Evolutionary conservation across 2,113 vertebrate species (phyloP).

Genomic region (Rhinopithecus roxellana): DNA sequence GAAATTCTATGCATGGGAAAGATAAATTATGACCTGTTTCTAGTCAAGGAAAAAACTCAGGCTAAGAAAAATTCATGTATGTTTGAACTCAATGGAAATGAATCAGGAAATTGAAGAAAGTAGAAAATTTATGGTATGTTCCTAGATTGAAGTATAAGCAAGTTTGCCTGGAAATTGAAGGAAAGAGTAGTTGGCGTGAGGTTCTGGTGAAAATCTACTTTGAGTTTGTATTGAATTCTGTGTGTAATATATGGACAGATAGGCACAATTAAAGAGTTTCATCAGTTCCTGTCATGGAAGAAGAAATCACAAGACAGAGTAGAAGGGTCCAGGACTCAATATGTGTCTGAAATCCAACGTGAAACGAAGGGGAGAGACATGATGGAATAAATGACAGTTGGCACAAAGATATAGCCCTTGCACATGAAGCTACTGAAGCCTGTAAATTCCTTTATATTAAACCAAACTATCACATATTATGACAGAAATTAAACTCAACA

Average conservation of each 20-base stretch:
- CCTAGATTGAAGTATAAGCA: background rate
- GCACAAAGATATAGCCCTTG: background rate
- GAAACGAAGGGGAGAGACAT: background rate
- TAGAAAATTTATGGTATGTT: background rate
- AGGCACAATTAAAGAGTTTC: background rate
- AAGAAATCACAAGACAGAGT: background rate
- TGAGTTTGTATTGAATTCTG: background rate
- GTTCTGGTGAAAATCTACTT: background rate
- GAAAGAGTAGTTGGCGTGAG: background rate
- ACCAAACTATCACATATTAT: background rate
- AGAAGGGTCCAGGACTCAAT: background rate
- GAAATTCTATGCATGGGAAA: slow-evolving; percentile 10
- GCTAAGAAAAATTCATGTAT: background rate
- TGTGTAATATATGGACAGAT: background rate
- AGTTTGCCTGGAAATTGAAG: background rate
- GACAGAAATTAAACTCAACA: slow-evolving; percentile 50
- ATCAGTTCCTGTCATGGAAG: background rate
- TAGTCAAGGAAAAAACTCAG: background rate
- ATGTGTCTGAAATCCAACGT: too few species aligned
- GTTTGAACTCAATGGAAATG: slow-evolving; percentile 21
- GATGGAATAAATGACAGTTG: background rate
- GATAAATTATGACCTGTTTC: background rate
- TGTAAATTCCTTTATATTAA: slow-evolving; percentile 40
- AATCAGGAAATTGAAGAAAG: background rate
- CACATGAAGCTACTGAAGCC: background rate